Evolutionary conservation across 2,113 vertebrate genomes (phyloP).

Genomic region (Centropristis striata): DNA sequence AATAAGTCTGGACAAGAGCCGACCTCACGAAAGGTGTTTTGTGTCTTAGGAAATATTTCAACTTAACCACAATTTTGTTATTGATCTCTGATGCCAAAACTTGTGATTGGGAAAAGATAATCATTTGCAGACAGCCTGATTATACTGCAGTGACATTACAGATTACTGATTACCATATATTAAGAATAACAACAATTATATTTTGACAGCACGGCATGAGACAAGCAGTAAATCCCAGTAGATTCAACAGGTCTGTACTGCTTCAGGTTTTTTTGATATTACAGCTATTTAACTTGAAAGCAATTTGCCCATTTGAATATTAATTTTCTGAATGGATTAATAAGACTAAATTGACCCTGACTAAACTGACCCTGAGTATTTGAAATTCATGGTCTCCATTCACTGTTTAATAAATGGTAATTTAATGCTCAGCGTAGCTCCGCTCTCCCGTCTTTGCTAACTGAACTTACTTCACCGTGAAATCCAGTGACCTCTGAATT

Average conservation of each 20-base stretch:
- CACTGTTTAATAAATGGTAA: constrained; percentile 70
- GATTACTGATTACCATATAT: neutral
- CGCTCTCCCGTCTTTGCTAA: constrained; percentile 41
- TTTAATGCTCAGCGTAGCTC: constrained; percentile 57
- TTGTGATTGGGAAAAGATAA: neutral
- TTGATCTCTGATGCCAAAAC: neutral
- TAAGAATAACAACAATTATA: neutral
- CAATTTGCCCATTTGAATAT: constrained; percentile 51
- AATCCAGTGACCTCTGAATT: constrained; percentile 61
- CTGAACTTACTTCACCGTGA: constrained; percentile 61
- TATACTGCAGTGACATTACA: neutral
- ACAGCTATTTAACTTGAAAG: constrained; percentile 11
- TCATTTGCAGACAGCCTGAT: too few species aligned
- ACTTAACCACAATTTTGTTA: neutral
- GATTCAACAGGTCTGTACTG: neutral
- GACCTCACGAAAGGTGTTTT: too few species aligned
- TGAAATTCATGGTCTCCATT: constrained; percentile 60
- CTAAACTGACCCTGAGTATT: constrained; percentile 64
- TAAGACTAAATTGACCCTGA: constrained; percentile 69
- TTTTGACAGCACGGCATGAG: neutral
- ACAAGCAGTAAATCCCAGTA: neutral
- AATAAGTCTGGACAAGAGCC: too few species aligned
- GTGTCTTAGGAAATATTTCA: too few species aligned
- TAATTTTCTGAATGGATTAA: constrained; percentile 63
- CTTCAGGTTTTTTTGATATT: constrained; percentile 23